Percentiles rank a stretch among this genome's conserved stretches.
phyloP scores from a whole-genome alignment of 1,140 invertebrate species.

The Cotesia vestalis region DNA sequence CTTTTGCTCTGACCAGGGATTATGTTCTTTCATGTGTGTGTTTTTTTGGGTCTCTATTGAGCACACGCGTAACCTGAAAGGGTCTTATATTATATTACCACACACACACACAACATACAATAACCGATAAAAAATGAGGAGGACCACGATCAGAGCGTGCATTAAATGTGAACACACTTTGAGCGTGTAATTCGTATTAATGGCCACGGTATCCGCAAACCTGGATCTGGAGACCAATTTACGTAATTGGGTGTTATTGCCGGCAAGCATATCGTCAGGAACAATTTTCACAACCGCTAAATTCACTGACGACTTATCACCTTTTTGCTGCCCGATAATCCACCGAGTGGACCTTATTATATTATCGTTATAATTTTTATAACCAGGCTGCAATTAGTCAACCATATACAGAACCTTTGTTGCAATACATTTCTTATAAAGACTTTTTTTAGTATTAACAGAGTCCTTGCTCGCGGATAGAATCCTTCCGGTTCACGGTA shows the following conservation, averaged over 20 bases:
- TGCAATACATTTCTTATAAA: not conserved
- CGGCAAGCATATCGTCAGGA: not conserved
- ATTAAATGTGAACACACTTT: constrained; percentile 28
- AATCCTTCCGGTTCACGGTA: constrained; percentile 23
- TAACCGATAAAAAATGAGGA: not conserved
- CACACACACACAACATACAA: too few relatives aligned
- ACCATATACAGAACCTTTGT: not conserved
- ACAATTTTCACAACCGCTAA: constrained; percentile 29
- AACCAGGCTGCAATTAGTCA: too few relatives aligned
- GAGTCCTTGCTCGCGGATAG: constrained; percentile 23
- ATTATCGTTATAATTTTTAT: not conserved
- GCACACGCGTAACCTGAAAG: not conserved
- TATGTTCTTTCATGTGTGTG: constrained; percentile 1
- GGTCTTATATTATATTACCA: too few relatives aligned
- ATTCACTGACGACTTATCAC: constrained; percentile 8
- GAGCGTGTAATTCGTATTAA: constrained; percentile 40
- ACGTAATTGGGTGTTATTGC: constrained; percentile 37
- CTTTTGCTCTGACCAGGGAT: not conserved
- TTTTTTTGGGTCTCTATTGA: not conserved
- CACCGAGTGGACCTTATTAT: not conserved
- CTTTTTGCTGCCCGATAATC: not conserved
- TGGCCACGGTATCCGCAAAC: constrained; percentile 16
- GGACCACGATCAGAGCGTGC: not conserved
- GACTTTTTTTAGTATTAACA: not conserved
- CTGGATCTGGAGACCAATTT: constrained; percentile 13